phyloP scores from a whole-genome alignment of 1,140 invertebrate species.

The Acromyrmex charruanus region DNA sequence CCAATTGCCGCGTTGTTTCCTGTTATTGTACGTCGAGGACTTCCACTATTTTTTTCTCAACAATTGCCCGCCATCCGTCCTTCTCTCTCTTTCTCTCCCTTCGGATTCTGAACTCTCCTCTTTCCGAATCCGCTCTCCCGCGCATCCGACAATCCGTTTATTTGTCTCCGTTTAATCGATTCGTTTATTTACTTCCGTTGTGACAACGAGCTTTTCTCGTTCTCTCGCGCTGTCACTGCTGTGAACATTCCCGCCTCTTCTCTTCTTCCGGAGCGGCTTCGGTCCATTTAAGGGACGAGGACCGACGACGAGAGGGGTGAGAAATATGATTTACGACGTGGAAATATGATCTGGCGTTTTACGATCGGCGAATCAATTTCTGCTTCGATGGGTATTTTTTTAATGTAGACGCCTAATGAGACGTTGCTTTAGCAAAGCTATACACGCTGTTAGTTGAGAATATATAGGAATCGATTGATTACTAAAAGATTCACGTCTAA shows the following conservation, averaged over 20 bases:
- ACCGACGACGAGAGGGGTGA: not conserved
- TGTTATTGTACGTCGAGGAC: slow-evolving; percentile 75
- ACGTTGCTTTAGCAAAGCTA: not conserved
- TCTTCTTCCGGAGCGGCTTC: slow-evolving; percentile 5
- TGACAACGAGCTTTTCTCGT: slow-evolving; percentile 52
- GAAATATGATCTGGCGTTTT: slow-evolving; percentile 66
- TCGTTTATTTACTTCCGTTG: slow-evolving; percentile 65
- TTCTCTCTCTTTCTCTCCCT: slow-evolving; percentile 33
- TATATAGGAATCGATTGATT: not conserved
- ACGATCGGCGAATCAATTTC: slow-evolving; percentile 48
- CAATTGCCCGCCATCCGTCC: not conserved
- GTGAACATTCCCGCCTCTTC: slow-evolving; percentile 49
- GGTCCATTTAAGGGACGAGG: slow-evolving; percentile 62
- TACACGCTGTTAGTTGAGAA: not conserved
- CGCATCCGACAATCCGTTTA: slow-evolving; percentile 22
- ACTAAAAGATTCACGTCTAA: not conserved
- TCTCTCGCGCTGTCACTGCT: slow-evolving; percentile 4
- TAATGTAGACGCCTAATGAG: slow-evolving; percentile 2
- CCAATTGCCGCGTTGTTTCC: slow-evolving; percentile 75
- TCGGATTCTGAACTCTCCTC: not conserved
- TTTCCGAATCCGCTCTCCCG: not conserved
- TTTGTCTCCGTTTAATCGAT: slow-evolving; percentile 69
- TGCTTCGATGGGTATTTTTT: not conserved
- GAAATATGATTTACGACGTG: slow-evolving; percentile 20
- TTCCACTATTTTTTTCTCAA: slow-evolving; percentile 70